Percentiles rank a stretch among this genome's conserved stretches.
Conservation (phyloP, 1,140 invertebrate genomes). For the Rhopalosiphum padi region DNA sequence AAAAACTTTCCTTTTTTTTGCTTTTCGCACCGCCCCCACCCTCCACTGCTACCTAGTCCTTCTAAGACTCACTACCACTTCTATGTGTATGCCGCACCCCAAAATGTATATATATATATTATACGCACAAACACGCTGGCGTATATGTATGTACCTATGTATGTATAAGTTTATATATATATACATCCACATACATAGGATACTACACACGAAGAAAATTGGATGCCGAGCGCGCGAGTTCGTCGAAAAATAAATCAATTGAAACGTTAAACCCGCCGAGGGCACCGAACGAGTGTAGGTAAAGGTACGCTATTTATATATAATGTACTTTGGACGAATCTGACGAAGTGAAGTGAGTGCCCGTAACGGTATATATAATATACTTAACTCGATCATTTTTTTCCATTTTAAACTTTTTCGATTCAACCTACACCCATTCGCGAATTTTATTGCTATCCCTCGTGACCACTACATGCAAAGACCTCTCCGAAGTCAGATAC, state of each 20-base stretch:
- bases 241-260: conserved; percentile 51
- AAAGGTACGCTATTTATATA: not conserved
- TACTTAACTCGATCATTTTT: conserved; percentile 47
- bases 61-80: too few species aligned
- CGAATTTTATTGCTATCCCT: not conserved
- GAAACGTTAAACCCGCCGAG: conserved; percentile 43
- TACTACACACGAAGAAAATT: not conserved
- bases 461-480: not conserved
- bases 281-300: not conserved
- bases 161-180: not conserved
- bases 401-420: conserved; percentile 44
- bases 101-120: not conserved
- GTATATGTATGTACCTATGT: not conserved
- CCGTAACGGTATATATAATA: not conserved
- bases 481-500: not conserved
- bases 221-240: not conserved
- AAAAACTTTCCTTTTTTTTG: conserved; percentile 40
- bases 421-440: not conserved
- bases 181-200: not conserved
- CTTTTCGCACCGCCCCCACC: not conserved
- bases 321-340: not conserved
- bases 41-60: not conserved
- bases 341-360: not conserved
- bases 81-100: not conserved
- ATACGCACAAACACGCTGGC: not conserved